phyloP scores from a whole-genome alignment of 2,113 vertebrate genomes.

The Eubucco bourcierii region DNA sequence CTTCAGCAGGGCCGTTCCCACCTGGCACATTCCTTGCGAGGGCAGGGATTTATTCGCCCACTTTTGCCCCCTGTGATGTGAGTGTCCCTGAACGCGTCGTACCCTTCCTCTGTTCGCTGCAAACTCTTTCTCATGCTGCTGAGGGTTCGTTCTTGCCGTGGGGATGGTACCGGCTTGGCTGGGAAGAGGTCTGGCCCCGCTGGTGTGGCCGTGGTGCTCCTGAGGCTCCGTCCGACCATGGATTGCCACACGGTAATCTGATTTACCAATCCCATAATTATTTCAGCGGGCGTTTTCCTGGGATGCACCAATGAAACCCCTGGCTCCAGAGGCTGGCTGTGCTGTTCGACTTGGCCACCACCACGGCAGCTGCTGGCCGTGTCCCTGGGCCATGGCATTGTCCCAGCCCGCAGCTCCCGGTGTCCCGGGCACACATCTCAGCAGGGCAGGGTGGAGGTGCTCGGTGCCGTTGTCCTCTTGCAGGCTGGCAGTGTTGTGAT shows the following conservation, averaged over 20 bases:
- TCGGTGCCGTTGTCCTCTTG: not conserved
- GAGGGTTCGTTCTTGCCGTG: not conserved
- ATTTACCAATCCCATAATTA: fast-evolving
- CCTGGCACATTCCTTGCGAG: fast-evolving
- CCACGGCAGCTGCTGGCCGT: fast-evolving
- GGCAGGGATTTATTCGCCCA: not conserved
- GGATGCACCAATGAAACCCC: not conserved
- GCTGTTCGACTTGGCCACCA: fast-evolving
- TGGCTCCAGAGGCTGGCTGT: not conserved
- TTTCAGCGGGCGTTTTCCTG: fast-evolving
- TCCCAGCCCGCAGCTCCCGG: not conserved
- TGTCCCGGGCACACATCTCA: not conserved
- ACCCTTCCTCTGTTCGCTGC: not conserved
- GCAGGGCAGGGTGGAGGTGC: not conserved
- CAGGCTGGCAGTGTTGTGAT: not conserved
- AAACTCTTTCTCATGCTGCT: not conserved
- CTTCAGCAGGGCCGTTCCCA: not conserved
- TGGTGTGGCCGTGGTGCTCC: not conserved
- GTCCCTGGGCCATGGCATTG: fast-evolving
- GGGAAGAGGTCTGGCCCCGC: not conserved
- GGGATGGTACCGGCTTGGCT: not conserved
- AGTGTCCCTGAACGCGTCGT: not conserved
- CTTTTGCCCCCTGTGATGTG: not conserved
- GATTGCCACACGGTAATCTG: not conserved
- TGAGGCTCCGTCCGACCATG: no score